Evolutionary conservation across 2,113 vertebrate species (phyloP).

Genomic region (Sclerurus mexicanus): DNA sequence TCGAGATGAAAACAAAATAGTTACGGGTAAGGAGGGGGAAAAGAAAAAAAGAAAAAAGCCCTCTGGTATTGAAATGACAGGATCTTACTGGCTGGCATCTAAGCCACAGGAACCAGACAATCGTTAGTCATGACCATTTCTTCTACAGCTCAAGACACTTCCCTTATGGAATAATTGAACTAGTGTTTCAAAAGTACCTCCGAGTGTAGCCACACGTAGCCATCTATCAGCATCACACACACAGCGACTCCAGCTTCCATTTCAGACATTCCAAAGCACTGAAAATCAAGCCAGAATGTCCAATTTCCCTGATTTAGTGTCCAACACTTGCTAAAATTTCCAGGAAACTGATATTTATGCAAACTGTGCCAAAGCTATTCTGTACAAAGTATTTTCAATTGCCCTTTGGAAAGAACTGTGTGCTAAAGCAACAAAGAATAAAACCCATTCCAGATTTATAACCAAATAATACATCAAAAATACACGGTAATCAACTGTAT

Average conservation of each 20-base stretch:
- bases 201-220: not conserved
- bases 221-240: not conserved
- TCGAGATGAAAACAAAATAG: not conserved
- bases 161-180: slow-evolving; percentile 6
- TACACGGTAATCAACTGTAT: not conserved
- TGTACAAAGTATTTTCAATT: not conserved
- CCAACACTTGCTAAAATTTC: slow-evolving; percentile 33
- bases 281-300: not conserved
- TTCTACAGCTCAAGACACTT: not conserved
- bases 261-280: not conserved
- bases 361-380: not conserved
- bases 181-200: not conserved
- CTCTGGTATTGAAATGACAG: not conserved
- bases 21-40: too few relatives aligned
- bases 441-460: not conserved
- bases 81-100: not conserved
- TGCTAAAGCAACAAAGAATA: not conserved
- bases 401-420: not conserved
- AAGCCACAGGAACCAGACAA: not conserved
- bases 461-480: not conserved
- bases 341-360: slow-evolving; percentile 15
- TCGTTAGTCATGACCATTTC: not conserved
- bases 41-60: too few relatives aligned
- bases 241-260: not conserved
- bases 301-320: not conserved